Evolutionary conservation across 2,113 vertebrate genomes (phyloP), one percentile per base, ranked within the genome.

Genomic region (Brienomyrus brachyistius): DNA sequence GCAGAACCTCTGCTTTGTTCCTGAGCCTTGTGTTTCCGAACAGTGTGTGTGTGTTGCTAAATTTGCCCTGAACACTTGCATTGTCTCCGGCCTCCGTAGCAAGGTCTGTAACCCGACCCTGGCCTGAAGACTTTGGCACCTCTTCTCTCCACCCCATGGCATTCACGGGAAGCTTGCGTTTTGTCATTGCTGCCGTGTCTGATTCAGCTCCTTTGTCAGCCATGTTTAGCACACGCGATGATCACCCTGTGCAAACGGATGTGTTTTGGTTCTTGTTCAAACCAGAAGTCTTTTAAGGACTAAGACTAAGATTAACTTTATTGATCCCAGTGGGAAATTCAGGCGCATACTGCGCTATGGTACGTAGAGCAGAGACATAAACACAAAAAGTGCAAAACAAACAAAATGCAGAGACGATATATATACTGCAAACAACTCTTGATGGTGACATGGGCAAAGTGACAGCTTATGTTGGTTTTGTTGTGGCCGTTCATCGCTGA

Each of bases 141-240:
- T 4, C n/a, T 1, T 9, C 0, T 21, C 82, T 11, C 21, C 51
- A n/a, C 51, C 7, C 31, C 9, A 31, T 7, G 19, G 17, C 47
- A 50, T 40, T 54, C 35, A 21, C 23, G 47, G 70, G 86, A 40
- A 56, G 51, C 47, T 7, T 5, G 92, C 52, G 51, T 92, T 90
- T 89, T 54, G 88, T 27, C 82, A 56, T 90, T 90, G 88, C 92
- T 90, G 89, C 74, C 90, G 91, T 93, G 90, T 43, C 15, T 80
- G 31, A 80, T 43, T 17, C 74, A 6, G 6, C 74, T 43, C 74
- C 13, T 43, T 43, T 80, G 70, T 43, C 74, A 80, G 74, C 74
- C 74, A 80, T 6, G 74, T 43, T 80, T 43, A 80, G 35, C 74
- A 43, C 74, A 43, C 15, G 35, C 17, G 74, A 19, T 80, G 74